Evolutionary conservation across 2,797 vertebrate genomes (phyloP), one percentile per base, ranked within the genome.

Genomic region (Hephaestus fuliginosus): DNA sequence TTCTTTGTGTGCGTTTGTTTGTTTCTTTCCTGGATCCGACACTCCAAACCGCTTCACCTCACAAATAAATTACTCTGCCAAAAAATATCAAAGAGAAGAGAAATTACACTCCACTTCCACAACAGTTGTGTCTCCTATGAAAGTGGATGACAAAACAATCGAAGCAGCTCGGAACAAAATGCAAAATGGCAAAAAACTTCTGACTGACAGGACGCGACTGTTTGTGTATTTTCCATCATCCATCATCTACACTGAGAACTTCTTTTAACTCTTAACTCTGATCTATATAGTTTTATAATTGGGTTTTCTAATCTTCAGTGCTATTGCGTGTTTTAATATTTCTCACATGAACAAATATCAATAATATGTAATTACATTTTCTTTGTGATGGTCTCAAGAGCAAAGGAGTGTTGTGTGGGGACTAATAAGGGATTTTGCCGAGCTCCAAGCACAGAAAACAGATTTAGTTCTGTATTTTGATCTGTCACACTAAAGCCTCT

Each of bases 21-120:
- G 58, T 81, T 46, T 18, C 15, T 51, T 71, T 78, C 7, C 30
- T 44, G n/a, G 52, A 56, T 57, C 20, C 2, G 55, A 53, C 71
- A 51, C 66, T 76, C 18, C 65, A 75, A 62, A 73, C 52, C 57
- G 60, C 67, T 70, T 76, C 74, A 66, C 49, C 71, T 80, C 81
- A 78, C 65, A 91, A 81, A 92, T 77, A 88, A 89, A 89, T 86
- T 14, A 85, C 48, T 49, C 66, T 89, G 77, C 65, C 84, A 82
- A 78, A 81, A 63, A 69, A 66, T 33, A 33, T 49, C 10, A 68
- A 83, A 85, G 48, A 60, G 62, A 75, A 76, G 67, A 81, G 73
- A 46, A 70, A 76, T 39, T 41, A 25, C 28, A 68, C 72, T 78
- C 60, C 49, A 48, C 33, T 81, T 67, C 30, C 20, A 62, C 62